Conservation (phyloP, 2,113 vertebrate species). For the Saguinus midas region DNA sequence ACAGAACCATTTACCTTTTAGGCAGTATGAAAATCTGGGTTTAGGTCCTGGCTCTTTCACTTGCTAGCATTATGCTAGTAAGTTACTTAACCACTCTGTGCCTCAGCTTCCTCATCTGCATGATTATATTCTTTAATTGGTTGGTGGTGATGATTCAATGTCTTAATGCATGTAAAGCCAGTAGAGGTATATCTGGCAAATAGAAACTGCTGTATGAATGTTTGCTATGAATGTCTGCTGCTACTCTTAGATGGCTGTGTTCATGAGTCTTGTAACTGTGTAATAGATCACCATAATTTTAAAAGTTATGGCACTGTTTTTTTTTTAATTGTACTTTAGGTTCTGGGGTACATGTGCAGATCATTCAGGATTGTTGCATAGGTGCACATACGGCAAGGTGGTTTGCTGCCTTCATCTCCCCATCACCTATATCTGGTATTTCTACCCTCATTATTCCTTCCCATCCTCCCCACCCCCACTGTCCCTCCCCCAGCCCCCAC, state of each 20-base stretch:
- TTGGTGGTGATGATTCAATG: background rate
- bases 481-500: no score
- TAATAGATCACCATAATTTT: background rate
- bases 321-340: no score
- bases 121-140: background rate
- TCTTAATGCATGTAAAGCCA: background rate
- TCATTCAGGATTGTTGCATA: no score
- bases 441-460: no score
- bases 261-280: background rate
- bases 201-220: background rate
- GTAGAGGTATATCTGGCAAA: background rate
- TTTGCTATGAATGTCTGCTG: background rate
- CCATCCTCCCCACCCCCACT: no score
- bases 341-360: no score
- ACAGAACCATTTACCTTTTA: background rate
- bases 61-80: background rate
- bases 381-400: no score
- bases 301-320: background rate
- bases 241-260: background rate
- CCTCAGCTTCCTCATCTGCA: background rate
- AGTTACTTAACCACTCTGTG: background rate
- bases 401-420: no score
- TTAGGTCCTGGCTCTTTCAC: background rate
- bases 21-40: background rate
- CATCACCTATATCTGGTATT: no score